These are phyloP conservation scores for Galeopterus variegatus DNA, from an alignment of 2,113 vertebrate species.

Conservation along the genomic window DNA sequence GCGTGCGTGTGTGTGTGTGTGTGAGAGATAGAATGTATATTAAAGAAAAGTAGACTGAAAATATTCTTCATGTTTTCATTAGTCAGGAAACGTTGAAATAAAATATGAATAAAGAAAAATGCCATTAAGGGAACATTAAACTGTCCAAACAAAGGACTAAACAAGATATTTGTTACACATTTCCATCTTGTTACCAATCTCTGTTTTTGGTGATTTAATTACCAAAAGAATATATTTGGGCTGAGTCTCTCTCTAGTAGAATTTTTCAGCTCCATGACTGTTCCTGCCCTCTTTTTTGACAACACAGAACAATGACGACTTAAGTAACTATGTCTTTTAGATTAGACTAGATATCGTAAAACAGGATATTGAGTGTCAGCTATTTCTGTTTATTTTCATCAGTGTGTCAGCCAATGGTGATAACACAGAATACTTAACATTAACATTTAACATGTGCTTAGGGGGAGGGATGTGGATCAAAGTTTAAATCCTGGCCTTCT, in stretches of 20 bases:
- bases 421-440: background rate
- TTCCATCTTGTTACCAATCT: background rate
- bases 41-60: background rate
- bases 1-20: no score
- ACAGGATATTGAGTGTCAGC: background rate
- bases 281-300: background rate
- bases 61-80: background rate
- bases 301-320: background rate
- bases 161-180: background rate
- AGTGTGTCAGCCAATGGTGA: background rate
- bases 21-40: background rate
- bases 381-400: background rate
- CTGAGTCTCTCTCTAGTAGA: background rate
- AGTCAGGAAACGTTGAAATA: background rate
- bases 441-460: background rate
- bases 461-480: fast-evolving
- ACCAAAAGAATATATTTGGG: background rate
- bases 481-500: background rate
- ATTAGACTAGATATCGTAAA: background rate
- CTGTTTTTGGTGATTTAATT: background rate
- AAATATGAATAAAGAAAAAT: background rate
- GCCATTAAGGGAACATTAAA: background rate
- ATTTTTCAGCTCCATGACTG: background rate
- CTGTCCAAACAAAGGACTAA: background rate
- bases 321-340: background rate